Base-by-base conservation (phyloP, 2,888 invertebrate species). In the Yponomeuta malinellus region DNA sequence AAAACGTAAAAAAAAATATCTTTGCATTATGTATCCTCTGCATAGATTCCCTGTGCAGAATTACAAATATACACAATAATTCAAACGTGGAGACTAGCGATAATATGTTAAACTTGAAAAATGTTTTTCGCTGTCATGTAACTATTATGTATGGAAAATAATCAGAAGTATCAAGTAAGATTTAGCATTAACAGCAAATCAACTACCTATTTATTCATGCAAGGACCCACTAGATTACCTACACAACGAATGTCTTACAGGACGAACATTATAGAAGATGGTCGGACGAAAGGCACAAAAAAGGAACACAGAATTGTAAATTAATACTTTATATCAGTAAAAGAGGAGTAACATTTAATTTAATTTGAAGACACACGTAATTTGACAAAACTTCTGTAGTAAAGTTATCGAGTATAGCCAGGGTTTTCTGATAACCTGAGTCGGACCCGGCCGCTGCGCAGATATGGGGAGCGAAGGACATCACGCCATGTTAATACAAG, bases 341-440 rank as follows among this genome's bases (percentile, higher is more conserved):
- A 76, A 77, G 81, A 86, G 87, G 84, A 85, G 84, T 86, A 86
- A 88, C 90, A 82, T 89, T 90, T 90, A 89, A 90, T 89, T 90
- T 88, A 87, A 90, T 88, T 88, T 84, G 84, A 88, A 88, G 89
- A 83, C 83, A 83, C 81, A 81, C 86, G 89, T 88, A 88, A 90
- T 89, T 87, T 86, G 86, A 91, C 90, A 90, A 90, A 91, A 89
- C 90, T 89, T 88, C 83, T 87, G 89, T 90, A 89, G 86, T 90
- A 90, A 91, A 91, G 90, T 90, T 89, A 90, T 90, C 91, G 88
- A 88, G 87, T 85, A 84, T 83, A 87, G 89, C 87, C 88, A 88
- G 86, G 78, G 76, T 79, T 66, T 68, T 72, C 79, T 82, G 89
- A 90, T 90, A 90, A 87, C 74, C 73, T 65, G 74, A 81, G 87